Conservation (phyloP, 2,888 invertebrate species). For the Tenodera sinensis region DNA sequence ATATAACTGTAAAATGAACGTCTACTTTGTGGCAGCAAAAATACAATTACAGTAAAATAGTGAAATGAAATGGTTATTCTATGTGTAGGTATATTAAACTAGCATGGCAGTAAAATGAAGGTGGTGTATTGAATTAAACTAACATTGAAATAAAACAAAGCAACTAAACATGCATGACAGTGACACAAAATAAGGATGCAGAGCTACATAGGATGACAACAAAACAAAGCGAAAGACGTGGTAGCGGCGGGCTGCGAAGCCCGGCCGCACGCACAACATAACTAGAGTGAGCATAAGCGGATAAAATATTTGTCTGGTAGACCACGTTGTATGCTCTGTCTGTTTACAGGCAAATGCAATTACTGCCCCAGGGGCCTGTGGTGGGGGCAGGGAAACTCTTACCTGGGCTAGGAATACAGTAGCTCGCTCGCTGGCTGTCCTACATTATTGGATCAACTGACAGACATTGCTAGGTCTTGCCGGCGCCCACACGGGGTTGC, state of each 20-base stretch:
- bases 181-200: neutral
- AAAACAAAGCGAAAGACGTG: neutral
- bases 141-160: too few relatives aligned
- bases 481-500: constrained; percentile 17
- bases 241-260: neutral
- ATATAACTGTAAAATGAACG: too few relatives aligned
- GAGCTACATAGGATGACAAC: too few relatives aligned
- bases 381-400: neutral
- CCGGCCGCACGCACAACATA: neutral
- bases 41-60: too few relatives aligned
- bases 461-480: neutral
- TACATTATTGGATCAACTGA: constrained; percentile 4
- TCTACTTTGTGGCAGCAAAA: too few relatives aligned
- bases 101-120: too few relatives aligned
- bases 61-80: too few relatives aligned
- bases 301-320: constrained; percentile 4
- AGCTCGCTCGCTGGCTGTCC: neutral
- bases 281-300: neutral
- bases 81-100: too few relatives aligned
- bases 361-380: neutral
- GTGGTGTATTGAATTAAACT: too few relatives aligned
- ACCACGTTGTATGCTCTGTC: neutral
- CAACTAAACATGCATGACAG: neutral
- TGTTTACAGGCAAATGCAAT: neutral
- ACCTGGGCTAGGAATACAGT: neutral